A percentile compares a stretch with the other conserved stretches of the same genome.
These are phyloP conservation scores for Crossocerus cetratus DNA, from an alignment of 2,888 invertebrate species.

Conservation along the genomic window DNA sequence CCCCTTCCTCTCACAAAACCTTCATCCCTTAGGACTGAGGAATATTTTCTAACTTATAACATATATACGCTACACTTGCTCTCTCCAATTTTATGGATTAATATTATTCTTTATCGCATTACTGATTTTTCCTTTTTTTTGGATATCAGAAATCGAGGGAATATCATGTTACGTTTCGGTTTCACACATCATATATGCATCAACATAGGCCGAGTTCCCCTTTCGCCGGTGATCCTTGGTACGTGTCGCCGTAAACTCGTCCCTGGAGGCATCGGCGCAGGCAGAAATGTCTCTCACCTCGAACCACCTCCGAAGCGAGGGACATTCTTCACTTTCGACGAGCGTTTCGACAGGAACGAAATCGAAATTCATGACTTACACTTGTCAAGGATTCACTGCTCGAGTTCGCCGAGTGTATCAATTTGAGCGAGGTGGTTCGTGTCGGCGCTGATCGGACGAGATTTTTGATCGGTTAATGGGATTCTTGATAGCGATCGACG, in stretches of 20 bases:
- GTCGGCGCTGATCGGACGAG: neutral
- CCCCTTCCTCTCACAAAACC: constrained; percentile 11
- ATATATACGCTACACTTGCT: no score
- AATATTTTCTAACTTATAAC: no score
- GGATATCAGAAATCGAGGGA: no score
- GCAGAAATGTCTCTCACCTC: constrained; percentile 21
- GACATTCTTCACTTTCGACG: constrained; percentile 43
- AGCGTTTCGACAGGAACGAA: constrained; percentile 35
- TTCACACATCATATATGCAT: no score
- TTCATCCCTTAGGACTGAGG: no score
- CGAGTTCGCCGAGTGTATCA: no score
- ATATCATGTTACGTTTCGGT: no score
- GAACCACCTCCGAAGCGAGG: constrained; percentile 31
- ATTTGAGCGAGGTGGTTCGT: no score
- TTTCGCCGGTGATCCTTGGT: constrained; percentile 17
- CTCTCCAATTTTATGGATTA: no score
- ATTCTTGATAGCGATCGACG: neutral
- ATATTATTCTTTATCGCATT: no score
- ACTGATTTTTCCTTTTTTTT: no score
- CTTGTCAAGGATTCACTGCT: no score
- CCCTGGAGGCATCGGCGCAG: constrained; percentile 52
- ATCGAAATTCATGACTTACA: constrained; percentile 50
- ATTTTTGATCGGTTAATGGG: constrained; percentile 1
- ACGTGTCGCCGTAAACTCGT: constrained; percentile 55
- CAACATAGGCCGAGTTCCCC: neutral